Evolutionary conservation across 2,888 invertebrate species (phyloP).

Genomic region (Alentia gelatinosa): DNA sequence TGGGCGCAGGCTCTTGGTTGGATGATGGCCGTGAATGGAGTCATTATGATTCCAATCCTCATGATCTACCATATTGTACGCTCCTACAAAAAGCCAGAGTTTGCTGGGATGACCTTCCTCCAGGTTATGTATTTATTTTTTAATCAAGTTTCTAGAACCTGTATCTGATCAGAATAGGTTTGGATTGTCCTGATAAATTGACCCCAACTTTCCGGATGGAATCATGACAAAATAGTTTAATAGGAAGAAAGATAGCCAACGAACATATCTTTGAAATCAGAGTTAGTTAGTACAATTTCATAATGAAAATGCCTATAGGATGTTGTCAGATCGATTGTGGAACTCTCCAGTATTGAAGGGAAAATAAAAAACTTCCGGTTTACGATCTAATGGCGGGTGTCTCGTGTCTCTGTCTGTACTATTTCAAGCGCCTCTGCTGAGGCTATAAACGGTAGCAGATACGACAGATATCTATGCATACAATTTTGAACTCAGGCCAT

Average conservation of each 20-base stretch:
- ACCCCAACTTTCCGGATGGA: background rate
- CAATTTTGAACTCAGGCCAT: too few species aligned
- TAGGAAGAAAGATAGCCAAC: too few species aligned
- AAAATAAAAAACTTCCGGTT: too few species aligned
- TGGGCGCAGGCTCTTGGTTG: conserved; percentile 65
- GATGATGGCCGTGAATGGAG: conserved; percentile 63
- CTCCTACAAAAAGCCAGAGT: conserved; percentile 59
- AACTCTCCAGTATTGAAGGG: too few species aligned
- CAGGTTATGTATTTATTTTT: conserved; percentile 53
- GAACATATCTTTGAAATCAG: background rate
- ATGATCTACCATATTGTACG: conserved; percentile 53
- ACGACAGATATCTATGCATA: too few species aligned
- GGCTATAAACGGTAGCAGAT: too few species aligned
- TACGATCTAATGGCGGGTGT: too few species aligned
- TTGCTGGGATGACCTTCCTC: conserved; percentile 57
- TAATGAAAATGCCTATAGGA: background rate
- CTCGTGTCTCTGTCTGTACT: too few species aligned
- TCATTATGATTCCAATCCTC: conserved; percentile 58
- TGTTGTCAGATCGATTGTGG: too few species aligned
- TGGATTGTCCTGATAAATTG: background rate
- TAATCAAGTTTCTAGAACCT: background rate
- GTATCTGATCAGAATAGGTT: background rate
- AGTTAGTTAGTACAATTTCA: background rate
- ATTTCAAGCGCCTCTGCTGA: too few species aligned
- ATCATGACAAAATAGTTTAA: too few species aligned